phyloP scores from a whole-genome alignment of 2,888 invertebrate species.

The Nematopogon swammerdamellus region DNA sequence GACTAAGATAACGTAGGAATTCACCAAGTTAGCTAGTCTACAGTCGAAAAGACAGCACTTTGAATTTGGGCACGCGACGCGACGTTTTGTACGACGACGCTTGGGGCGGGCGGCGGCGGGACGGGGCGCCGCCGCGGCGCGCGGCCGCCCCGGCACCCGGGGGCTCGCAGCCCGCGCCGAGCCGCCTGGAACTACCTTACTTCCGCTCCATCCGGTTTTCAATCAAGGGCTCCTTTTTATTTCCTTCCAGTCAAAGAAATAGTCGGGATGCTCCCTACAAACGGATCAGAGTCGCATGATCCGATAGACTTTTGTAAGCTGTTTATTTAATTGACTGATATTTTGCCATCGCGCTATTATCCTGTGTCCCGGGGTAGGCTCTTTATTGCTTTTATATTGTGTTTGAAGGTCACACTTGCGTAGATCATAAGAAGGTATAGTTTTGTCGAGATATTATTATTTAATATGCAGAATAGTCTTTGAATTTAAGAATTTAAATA shows the following conservation, averaged over 20 bases:
- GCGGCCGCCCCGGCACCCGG: not conserved
- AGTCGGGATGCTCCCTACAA: not conserved
- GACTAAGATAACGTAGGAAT: too few species aligned
- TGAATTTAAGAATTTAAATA: too few species aligned
- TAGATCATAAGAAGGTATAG: too few species aligned
- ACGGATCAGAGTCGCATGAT: not conserved
- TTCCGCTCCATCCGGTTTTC: slow-evolving; percentile 37
- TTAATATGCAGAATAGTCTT: too few species aligned
- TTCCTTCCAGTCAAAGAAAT: slow-evolving; percentile 1
- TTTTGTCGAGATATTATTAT: too few species aligned
- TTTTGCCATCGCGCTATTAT: not conserved
- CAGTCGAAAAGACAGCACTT: not conserved
- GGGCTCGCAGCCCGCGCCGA: slow-evolving; percentile 9
- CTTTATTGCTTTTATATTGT: too few species aligned
- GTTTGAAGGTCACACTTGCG: too few species aligned
- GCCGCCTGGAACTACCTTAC: slow-evolving; percentile 24
- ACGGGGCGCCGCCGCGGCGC: not conserved
- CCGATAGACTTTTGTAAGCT: not conserved
- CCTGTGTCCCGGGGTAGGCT: too few species aligned
- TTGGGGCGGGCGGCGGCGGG: too few species aligned
- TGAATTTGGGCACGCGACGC: slow-evolving; percentile 1
- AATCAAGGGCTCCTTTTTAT: slow-evolving; percentile 19
- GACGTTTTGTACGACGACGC: not conserved
- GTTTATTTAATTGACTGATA: not conserved
- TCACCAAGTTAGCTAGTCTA: too few species aligned